A percentile compares a stretch with the other conserved stretches of the same genome.
phyloP scores from a whole-genome alignment of 2,113 vertebrate species.

The Melanerpes aurifrons region DNA sequence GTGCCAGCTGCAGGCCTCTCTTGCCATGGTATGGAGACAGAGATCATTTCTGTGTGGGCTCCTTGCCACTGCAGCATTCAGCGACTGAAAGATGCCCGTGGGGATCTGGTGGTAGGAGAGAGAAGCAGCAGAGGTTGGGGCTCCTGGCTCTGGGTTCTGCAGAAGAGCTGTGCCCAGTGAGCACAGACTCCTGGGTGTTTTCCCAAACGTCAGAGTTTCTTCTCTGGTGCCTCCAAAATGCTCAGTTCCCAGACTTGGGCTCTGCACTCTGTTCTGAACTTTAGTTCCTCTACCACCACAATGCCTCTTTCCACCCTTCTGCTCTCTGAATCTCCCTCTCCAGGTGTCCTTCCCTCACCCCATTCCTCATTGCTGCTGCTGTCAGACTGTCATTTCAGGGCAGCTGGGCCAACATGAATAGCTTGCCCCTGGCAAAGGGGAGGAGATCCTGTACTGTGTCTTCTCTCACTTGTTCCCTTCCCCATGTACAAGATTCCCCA shows the following conservation, averaged over 20 bases:
- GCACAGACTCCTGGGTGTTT: not conserved
- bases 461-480: not conserved
- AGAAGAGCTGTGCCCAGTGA: not conserved
- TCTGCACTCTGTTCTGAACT: not conserved
- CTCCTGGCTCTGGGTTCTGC: not conserved
- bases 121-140: not conserved
- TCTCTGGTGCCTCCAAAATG: not conserved
- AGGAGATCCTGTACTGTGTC: constrained; percentile 16
- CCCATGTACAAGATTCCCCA: not conserved
- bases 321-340: not conserved
- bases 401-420: not conserved
- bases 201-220: not conserved
- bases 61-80: not conserved
- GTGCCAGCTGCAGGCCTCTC: not conserved
- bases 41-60: not conserved
- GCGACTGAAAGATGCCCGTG: not conserved
- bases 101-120: not conserved
- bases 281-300: not conserved
- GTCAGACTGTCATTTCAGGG: not conserved
- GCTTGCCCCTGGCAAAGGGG: not conserved
- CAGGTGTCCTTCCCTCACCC: not conserved
- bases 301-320: not conserved
- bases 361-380: not conserved
- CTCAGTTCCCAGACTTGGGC: not conserved
- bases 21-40: not conserved